Evolutionary conservation across 35 echinoderm and acorn worm genomes (phyloP).

Genomic region (Lytechinus pictus): DNA sequence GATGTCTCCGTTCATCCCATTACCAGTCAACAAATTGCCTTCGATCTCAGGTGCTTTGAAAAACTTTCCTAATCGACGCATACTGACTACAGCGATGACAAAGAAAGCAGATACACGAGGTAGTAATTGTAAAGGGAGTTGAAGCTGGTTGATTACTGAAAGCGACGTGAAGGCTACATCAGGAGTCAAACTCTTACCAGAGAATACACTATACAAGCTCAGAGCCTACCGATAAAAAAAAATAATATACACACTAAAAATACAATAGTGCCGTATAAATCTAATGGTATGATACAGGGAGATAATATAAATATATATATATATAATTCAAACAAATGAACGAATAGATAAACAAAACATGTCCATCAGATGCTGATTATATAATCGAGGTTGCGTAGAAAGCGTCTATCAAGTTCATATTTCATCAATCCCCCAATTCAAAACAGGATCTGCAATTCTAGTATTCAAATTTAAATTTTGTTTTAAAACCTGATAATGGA

Average conservation of each 20-base stretch:
- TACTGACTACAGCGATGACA: slow-evolving; percentile 88
- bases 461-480: not conserved
- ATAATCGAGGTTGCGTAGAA: too few species aligned
- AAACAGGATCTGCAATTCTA: not conserved
- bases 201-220: slow-evolving; percentile 65
- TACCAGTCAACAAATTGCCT: slow-evolving; percentile 28
- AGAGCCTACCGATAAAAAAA: slow-evolving; percentile 40
- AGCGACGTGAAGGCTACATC: slow-evolving; percentile 88
- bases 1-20: not conserved
- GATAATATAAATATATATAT: too few species aligned
- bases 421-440: not conserved
- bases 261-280: too few species aligned
- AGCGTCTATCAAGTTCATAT: too few species aligned
- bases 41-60: slow-evolving; percentile 96
- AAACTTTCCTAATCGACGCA: slow-evolving; percentile 69
- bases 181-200: slow-evolving; percentile 71
- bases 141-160: slow-evolving; percentile 93
- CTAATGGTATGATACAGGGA: too few species aligned
- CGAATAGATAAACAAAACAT: too few species aligned
- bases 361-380: too few species aligned
- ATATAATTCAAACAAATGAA: too few species aligned
- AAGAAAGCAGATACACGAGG: slow-evolving; percentile 68
- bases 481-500: not conserved
- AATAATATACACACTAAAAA: not conserved
- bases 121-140: slow-evolving; percentile 76